Evolutionary conservation across 2,888 invertebrate genomes (phyloP).

Genomic region (Hypena proboscidalis): DNA sequence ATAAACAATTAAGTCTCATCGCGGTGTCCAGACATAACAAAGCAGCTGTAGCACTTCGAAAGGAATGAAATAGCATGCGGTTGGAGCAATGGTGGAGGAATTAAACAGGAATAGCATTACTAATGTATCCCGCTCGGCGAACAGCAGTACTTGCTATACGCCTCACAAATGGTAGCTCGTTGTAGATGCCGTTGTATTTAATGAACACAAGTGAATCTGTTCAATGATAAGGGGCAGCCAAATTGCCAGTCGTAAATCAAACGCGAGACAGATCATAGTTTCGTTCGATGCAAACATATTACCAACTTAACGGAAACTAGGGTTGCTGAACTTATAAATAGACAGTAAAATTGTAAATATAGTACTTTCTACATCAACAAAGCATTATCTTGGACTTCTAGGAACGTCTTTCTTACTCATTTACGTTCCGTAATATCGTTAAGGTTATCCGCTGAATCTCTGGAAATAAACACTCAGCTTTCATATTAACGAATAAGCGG

Average conservation of each 20-base stretch:
- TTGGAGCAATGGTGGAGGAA: conserved; percentile 36
- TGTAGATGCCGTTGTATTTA: conserved; percentile 36
- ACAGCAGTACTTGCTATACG: conserved; percentile 14
- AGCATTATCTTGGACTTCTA: neutral
- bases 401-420: conserved; percentile 5
- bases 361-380: conserved; percentile 1
- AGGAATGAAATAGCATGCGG: conserved; percentile 47
- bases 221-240: conserved; percentile 58
- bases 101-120: conserved; percentile 33
- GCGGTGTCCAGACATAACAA: conserved; percentile 47
- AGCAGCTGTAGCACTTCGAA: conserved; percentile 57
- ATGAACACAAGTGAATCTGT: conserved; percentile 58
- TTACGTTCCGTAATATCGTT: neutral
- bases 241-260: conserved; percentile 59
- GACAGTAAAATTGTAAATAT: conserved; percentile 21
- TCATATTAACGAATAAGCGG: neutral
- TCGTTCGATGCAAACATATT: conserved; percentile 44
- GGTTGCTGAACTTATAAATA: conserved; percentile 46
- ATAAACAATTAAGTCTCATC: conserved; percentile 69
- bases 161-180: conserved; percentile 22
- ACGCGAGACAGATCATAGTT: conserved; percentile 49
- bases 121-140: conserved; percentile 22
- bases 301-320: conserved; percentile 45
- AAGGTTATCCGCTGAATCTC: neutral
- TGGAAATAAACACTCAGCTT: conserved; percentile 10